Conservation (phyloP, 2,797 vertebrate genomes). For the Amblyraja radiata region DNA sequence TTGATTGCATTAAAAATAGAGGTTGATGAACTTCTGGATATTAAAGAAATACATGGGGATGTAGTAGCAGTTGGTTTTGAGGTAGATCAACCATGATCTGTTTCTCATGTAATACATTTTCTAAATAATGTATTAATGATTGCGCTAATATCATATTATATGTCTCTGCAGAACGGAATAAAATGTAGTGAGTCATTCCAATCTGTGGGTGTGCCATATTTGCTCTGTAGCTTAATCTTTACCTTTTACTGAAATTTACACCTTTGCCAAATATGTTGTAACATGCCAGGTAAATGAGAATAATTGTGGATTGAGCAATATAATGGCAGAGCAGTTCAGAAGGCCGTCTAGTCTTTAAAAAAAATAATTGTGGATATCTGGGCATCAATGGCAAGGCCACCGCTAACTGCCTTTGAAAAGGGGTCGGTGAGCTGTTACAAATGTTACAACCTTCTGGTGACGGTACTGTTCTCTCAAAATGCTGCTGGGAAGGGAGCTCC, state of each 20-base stretch:
- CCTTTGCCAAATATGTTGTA: background rate
- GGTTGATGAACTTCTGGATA: too few relatives aligned
- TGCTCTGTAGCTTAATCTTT: background rate
- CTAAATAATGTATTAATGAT: background rate
- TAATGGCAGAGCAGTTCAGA: background rate
- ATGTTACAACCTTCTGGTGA: too few relatives aligned
- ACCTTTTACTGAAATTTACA: background rate
- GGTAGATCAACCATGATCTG: background rate
- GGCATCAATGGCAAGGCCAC: too few relatives aligned
- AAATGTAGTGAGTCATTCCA: background rate
- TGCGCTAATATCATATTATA: background rate
- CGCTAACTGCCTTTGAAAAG: too few relatives aligned
- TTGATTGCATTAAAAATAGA: too few relatives aligned
- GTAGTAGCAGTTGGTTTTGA: too few relatives aligned
- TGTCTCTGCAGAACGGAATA: background rate
- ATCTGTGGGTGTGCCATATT: background rate
- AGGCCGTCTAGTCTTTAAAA: too few relatives aligned
- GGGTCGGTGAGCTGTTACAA: too few relatives aligned
- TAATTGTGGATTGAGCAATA: slow-evolving; percentile 1
- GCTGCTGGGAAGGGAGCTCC: too few relatives aligned
- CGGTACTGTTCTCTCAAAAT: too few relatives aligned
- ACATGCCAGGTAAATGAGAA: background rate
- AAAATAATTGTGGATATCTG: too few relatives aligned
- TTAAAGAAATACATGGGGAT: too few relatives aligned
- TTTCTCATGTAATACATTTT: background rate